phyloP scores from a whole-genome alignment of 2,113 vertebrate genomes.

The Tonatia bakeri region DNA sequence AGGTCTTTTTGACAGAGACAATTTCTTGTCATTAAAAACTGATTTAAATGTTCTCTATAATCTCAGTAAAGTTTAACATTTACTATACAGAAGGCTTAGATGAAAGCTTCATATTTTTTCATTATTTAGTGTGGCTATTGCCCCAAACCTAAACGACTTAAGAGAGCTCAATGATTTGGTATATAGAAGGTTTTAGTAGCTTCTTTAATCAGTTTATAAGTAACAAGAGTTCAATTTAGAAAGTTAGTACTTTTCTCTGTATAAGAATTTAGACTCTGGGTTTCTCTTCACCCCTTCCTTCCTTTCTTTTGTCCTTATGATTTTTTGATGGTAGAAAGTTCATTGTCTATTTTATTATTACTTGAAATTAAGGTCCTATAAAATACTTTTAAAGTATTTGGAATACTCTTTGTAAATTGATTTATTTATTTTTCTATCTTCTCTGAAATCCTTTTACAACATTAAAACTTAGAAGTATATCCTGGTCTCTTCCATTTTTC shows the following conservation, averaged over 20 bases:
- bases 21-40: constrained; percentile 24
- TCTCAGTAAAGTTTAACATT: not conserved
- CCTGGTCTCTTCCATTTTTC: not conserved
- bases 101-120: not conserved
- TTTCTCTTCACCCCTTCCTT: not conserved
- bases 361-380: not conserved
- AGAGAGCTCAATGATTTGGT: not conserved
- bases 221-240: not conserved
- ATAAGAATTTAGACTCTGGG: not conserved
- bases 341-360: not conserved
- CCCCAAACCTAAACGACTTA: not conserved
- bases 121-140: not conserved
- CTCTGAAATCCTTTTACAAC: not conserved
- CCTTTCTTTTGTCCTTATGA: not conserved
- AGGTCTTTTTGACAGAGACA: not conserved
- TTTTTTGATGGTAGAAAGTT: not conserved
- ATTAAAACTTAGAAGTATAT: not conserved
- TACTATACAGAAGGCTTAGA: not conserved
- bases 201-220: not conserved
- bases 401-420: not conserved
- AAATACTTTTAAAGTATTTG: not conserved
- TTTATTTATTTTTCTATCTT: not conserved
- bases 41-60: not conserved
- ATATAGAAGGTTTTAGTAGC: not conserved
- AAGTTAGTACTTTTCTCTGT: not conserved